Evolutionary conservation across 2,888 invertebrate species (phyloP), one percentile per base, ranked within the genome.

Genomic region (Volucella zonaria): DNA sequence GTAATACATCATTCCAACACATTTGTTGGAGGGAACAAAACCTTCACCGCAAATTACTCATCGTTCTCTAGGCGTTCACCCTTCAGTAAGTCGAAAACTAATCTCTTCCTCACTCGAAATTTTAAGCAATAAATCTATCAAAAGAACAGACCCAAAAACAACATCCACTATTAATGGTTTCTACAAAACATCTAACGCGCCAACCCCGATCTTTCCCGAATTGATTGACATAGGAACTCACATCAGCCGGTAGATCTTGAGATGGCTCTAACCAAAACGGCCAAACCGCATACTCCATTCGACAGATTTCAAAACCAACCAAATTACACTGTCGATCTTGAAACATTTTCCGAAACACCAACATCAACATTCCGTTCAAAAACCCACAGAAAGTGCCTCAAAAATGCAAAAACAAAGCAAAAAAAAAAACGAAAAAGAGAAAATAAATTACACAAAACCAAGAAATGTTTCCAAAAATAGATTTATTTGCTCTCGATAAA

Each of bases 401-500:
- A 31, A 56, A 58, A 18, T 42, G 3, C n/a, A 38, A 9, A 40
- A 12, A 49, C 15, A 40, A 62, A 54, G 1, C 14, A 8, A 58
- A 64, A 38, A 15, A 59, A 54, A 12, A 71, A 54, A 4, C 14
- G 8, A 58, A 64, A 38, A 15, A 43, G 42, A 43, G 61, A 61
- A 12, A 71, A 75, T 31, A 74, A 66, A 58, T 54, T 38, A 8
- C 11, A 70, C n/a, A 49, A 70, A 42, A 42, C 31, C 45, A 31
- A 31, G 15, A 59, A 61, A 47, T 47, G 51, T 67, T 61, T 80
- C 71, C 83, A 73, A 83, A 83, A 83, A 83, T 83, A 83, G 38
- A 71, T 80, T 75, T 80, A 83, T 83, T 83, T 74, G 54, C 66
- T 75, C 70, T 79, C 79, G 49, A 75, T 80, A 74, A 73, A 79